phyloP scores from a whole-genome alignment of 2,113 vertebrate genomes.

The Bungarus multicinctus region DNA sequence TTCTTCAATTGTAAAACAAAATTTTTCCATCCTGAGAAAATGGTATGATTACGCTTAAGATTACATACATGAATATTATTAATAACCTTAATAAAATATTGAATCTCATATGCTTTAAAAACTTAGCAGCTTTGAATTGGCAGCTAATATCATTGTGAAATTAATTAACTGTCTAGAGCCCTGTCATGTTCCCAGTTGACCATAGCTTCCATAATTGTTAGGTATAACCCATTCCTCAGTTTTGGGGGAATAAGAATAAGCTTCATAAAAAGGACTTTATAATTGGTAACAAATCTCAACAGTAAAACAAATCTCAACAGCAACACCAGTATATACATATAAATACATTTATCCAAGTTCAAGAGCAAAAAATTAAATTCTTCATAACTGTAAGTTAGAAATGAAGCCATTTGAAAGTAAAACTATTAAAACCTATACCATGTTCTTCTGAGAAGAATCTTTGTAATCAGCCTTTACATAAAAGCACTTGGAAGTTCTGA shows the following conservation, averaged over 20 bases:
- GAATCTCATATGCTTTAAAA: background rate
- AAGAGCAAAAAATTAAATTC: background rate
- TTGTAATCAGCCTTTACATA: slow-evolving; percentile 28
- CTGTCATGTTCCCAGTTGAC: rapidly evolving
- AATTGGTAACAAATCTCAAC: background rate
- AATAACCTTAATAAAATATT: background rate
- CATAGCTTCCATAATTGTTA: background rate
- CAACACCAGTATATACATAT: slow-evolving; percentile 22
- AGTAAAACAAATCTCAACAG: background rate
- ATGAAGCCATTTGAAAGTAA: slow-evolving; percentile 5
- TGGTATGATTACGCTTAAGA: background rate
- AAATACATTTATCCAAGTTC: slow-evolving; percentile 9
- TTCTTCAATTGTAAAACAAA: background rate
- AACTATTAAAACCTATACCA: background rate
- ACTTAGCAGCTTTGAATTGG: background rate
- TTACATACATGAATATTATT: background rate
- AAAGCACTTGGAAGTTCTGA: background rate
- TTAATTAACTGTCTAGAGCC: background rate
- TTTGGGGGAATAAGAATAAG: background rate
- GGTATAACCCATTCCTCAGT: background rate
- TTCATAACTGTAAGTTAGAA: slow-evolving; percentile 4
- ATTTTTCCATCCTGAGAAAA: background rate
- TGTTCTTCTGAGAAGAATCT: slow-evolving; percentile 20
- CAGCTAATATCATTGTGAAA: background rate
- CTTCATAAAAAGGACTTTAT: background rate